Evolutionary conservation across 2,797 vertebrate species (phyloP), one percentile per base, ranked within the genome.

Genomic region (Epinephelus awoara): DNA sequence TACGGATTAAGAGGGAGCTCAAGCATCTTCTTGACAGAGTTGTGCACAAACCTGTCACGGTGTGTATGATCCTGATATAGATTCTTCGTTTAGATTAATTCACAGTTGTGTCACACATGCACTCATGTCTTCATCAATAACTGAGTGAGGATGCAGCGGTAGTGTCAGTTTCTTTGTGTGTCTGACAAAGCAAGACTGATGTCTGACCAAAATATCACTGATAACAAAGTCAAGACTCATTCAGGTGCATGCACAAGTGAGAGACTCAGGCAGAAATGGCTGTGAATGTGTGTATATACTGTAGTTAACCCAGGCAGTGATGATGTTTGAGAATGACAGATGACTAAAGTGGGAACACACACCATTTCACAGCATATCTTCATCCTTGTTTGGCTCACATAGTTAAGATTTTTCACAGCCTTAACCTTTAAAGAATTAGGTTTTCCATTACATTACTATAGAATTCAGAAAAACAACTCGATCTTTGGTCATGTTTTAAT

Each of bases 161-260:
- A 21, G 23, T n/a, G 25, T 51, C 12, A 5, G 3, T 23, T 40
- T 63, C 23, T 40, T 42, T 67, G 19, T 55, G 23, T 68, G 46
- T 47, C 40, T 38, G 15, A 79, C 8, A 46, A 17, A 59, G 21
- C 66, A 18, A 55, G 18, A 59, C 29, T 56, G 27, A 64, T 65
- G 62, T 66, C 21, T 61, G 70, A 64, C 46, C 18, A 70, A 65
- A 58, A 56, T 69, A n/a, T 75, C 14, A 51, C 44, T 44, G 40
- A 58, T 70, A 34, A 34, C 34, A 34, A 34, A 34, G 27, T 29
- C 27, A 29, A 1, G 27, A 29, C 5, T 29, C 14, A 4, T 15
- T 38, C 0, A 6, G 14, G 15, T 38, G 25, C 6, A 14, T 15
- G 21, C 11, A 63, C 23, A 38, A 46, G 27, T n/a, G 44, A 21